Base-by-base conservation (phyloP, 2,888 invertebrate genomes). In the Eumacrocentrus americanus region DNA sequence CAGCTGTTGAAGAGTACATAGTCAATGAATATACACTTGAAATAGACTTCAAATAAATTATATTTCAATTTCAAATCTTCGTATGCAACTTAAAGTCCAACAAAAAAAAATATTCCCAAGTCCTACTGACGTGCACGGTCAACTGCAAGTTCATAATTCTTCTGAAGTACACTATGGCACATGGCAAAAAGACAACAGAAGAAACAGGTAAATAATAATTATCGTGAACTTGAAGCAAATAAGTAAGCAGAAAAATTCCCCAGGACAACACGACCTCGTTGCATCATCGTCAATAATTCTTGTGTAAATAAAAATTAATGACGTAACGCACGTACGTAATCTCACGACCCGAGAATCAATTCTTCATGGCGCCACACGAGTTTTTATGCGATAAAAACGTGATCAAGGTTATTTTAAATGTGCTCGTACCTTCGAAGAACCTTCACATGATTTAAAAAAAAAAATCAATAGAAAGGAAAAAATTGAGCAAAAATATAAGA, bases 251-350 rank as follows among this genome's bases (percentile, higher is more conserved):
- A 46, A 46, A 42, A 18, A 37, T 20, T 42, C 11, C 12, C n/a
- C n/a, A 7, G 11, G 18, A 23, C 14, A 16, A 18, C 18, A 12
- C 44, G 44, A 44, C 44, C 20, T 34, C 14, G n/a, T 54, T 44
- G 29, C 44, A n/a, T 18, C 54, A 54, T 34, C 44, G 34, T 44
- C 7, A 18, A 54, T 64, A 64, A 61, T 60, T 63, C 60, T 53
- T 58, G 58, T 63, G 63, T 66, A 66, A 66, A 66, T 61, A 64
- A 55, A 55, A 53, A 34, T 44, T 34, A 44, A 20, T 34, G 35
- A 44, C 34, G 29, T 44, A 23, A 44, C 34, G n/a, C 18, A 11
- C 37, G 38, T 22, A 51, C 34, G 34, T 22, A 22, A 51, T 37
- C 9, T 51, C 22, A 51, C 51, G 37, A 14, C 29, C 23, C 3